Percentiles rank a stretch among this genome's conserved stretches.
Evolutionary conservation across 2,888 invertebrate species (phyloP).

Genomic region (Belgica antarctica): DNA sequence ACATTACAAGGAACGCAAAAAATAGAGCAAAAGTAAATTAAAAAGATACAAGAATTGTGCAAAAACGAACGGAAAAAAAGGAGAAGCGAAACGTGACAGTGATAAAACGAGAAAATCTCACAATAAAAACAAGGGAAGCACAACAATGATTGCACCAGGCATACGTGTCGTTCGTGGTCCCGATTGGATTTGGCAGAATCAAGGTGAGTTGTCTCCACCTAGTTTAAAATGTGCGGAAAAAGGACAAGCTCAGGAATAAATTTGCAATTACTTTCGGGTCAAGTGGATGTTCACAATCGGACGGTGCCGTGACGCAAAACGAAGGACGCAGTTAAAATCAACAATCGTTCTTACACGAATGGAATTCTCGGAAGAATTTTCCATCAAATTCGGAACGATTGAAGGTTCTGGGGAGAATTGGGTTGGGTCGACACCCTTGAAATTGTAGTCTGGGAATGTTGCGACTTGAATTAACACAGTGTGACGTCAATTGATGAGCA

Average conservation of each 20-base stretch:
- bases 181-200: slow-evolving; percentile 80
- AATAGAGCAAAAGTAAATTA: slow-evolving; percentile 3
- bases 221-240: neutral
- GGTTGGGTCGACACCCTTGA: too few relatives aligned
- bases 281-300: too few relatives aligned
- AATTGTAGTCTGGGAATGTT: too few relatives aligned
- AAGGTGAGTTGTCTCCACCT: slow-evolving; percentile 56
- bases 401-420: too few relatives aligned
- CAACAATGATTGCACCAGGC: slow-evolving; percentile 64
- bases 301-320: too few relatives aligned
- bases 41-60: slow-evolving; percentile 7
- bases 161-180: slow-evolving; percentile 75
- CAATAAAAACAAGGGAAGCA: neutral
- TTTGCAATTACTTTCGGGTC: slow-evolving; percentile 13
- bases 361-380: too few relatives aligned
- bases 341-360: too few relatives aligned
- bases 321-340: too few relatives aligned
- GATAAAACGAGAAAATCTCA: slow-evolving; percentile 28
- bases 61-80: slow-evolving; percentile 15
- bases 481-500: too few relatives aligned
- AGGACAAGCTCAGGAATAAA: neutral
- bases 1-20: neutral
- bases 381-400: too few relatives aligned
- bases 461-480: too few relatives aligned
- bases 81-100: slow-evolving; percentile 37